These are phyloP conservation scores for Julus scanicus DNA, from an alignment of 2,888 invertebrate species.

Conservation along the genomic window DNA sequence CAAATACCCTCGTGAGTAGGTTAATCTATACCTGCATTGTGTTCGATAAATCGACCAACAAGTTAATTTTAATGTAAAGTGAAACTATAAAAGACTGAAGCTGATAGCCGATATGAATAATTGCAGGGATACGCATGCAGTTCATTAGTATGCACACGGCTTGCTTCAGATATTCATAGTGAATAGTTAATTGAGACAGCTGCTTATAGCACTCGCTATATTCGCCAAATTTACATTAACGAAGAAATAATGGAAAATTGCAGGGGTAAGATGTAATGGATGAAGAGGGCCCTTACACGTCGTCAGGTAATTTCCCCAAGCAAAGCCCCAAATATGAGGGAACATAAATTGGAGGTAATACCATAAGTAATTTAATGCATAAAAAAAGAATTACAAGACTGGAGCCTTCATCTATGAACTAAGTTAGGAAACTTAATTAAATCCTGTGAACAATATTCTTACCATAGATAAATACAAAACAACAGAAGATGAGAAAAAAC, in stretches of 20 bases:
- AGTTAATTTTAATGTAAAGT: constrained; percentile 19
- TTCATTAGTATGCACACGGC: constrained; percentile 4
- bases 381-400: background rate
- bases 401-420: constrained; percentile 27
- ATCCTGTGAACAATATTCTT: constrained; percentile 14
- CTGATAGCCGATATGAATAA: background rate
- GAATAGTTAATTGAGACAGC: constrained; percentile 38
- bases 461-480: background rate
- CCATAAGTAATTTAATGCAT: background rate
- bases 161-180: background rate
- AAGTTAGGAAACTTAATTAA: constrained; percentile 37
- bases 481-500: background rate
- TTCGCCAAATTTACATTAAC: background rate
- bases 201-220: background rate
- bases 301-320: background rate
- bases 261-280: constrained; percentile 8
- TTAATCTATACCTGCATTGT: background rate
- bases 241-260: constrained; percentile 5
- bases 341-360: constrained; percentile 25
- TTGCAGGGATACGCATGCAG: background rate
- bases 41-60: constrained; percentile 38
- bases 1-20: background rate
- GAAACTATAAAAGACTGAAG: background rate
- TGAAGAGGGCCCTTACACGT: constrained; percentile 4
- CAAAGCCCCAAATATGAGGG: background rate